Evolutionary conservation across 2,113 vertebrate species (phyloP).

Genomic region (Phyllopteryx taeniolatus): DNA sequence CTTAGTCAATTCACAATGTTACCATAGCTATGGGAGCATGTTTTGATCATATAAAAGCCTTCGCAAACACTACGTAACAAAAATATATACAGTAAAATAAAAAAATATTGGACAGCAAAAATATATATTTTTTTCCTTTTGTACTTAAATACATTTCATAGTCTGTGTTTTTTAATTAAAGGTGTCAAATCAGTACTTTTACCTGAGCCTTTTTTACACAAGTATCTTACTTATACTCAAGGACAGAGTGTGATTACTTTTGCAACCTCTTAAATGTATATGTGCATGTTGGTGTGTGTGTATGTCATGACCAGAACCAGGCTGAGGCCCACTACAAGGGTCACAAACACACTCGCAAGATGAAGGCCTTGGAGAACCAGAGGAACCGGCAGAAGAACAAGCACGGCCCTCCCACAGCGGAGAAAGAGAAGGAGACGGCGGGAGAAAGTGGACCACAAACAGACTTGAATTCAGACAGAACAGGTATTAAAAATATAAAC

Average conservation of each 20-base stretch:
- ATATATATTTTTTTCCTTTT: too few relatives aligned
- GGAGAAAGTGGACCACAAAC: conserved; percentile 22
- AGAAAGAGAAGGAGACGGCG: conserved; percentile 23
- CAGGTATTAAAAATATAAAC: conserved; percentile 36
- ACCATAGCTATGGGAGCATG: too few relatives aligned
- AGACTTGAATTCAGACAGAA: conserved; percentile 35
- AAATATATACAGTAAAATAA: too few relatives aligned
- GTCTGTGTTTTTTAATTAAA: too few relatives aligned
- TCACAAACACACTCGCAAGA: conserved; percentile 91
- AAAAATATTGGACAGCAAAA: too few relatives aligned
- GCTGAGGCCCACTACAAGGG: conserved; percentile 98
- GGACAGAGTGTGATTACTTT: background rate
- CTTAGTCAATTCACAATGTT: too few relatives aligned
- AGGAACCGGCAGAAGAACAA: conserved; percentile 64
- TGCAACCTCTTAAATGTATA: background rate
- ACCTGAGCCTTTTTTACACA: too few relatives aligned
- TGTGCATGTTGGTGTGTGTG: background rate
- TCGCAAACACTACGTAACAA: too few relatives aligned
- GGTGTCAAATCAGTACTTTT: too few relatives aligned
- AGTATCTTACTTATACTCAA: too few relatives aligned
- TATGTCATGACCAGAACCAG: conserved; percentile 81
- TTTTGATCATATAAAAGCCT: too few relatives aligned
- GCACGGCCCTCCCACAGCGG: conserved; percentile 20
- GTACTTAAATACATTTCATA: too few relatives aligned
- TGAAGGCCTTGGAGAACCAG: conserved; percentile 88